Evolutionary conservation across 2,113 vertebrate genomes (phyloP).

Genomic region (Brienomyrus brachyistius): DNA sequence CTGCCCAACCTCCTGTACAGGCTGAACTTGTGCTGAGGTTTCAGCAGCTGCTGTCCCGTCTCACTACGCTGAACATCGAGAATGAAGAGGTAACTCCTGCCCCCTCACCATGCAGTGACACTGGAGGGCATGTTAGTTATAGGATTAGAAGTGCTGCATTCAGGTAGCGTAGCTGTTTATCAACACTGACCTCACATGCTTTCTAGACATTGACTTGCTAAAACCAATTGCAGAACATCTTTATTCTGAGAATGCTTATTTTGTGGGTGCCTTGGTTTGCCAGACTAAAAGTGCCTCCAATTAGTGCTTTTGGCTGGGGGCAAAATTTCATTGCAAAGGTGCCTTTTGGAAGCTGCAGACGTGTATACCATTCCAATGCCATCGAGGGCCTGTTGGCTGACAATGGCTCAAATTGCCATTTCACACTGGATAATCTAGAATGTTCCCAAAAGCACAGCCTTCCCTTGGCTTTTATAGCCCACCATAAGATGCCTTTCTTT

Average conservation of each 20-base stretch:
- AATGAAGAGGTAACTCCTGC: constrained; percentile 84
- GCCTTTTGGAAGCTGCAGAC: not conserved
- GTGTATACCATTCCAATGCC: not conserved
- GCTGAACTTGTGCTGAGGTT: constrained; percentile 86
- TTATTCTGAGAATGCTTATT: not conserved
- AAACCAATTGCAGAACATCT: not conserved
- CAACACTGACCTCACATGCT: not conserved
- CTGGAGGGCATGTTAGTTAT: not conserved
- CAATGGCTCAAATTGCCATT: not conserved
- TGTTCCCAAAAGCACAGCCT: not conserved
- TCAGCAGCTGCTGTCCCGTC: constrained; percentile 89
- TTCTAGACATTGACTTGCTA: not conserved
- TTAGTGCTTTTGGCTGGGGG: not conserved
- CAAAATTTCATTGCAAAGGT: not conserved
- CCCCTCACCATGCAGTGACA: not conserved
- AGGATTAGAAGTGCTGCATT: not conserved
- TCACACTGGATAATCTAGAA: not conserved
- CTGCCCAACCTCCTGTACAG: constrained; percentile 88
- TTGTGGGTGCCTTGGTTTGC: not conserved
- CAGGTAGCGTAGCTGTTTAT: not conserved
- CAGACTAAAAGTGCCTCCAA: not conserved
- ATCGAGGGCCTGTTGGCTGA: not conserved
- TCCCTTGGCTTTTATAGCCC: not conserved
- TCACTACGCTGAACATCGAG: constrained; percentile 91
- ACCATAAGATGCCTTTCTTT: not conserved